These are phyloP conservation scores for Clamator glandarius DNA, from an alignment of 2,797 vertebrate genomes.

Conservation along the genomic window DNA sequence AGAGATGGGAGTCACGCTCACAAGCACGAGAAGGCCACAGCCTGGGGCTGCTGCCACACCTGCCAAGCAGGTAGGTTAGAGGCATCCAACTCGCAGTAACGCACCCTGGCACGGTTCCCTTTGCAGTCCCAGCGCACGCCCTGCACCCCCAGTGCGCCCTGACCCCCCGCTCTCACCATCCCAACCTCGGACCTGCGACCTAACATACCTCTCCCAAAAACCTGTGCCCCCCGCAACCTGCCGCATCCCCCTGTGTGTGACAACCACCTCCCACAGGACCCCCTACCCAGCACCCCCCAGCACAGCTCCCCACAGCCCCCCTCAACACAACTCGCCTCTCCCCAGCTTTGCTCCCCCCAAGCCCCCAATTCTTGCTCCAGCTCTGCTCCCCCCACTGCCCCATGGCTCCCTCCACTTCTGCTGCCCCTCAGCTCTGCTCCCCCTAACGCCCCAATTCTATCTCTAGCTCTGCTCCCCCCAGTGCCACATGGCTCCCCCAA, in stretches of 20 bases:
- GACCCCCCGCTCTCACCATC: neutral
- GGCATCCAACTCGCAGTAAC: neutral
- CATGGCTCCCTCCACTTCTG: too few species aligned
- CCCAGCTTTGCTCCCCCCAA: too few species aligned
- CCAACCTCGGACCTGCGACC: too few species aligned
- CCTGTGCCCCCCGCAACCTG: accelerated
- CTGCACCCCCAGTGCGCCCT: neutral
- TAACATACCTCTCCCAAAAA: accelerated
- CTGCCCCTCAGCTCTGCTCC: too few species aligned
- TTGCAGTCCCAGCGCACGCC: neutral
- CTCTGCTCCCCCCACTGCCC: too few species aligned
- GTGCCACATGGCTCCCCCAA: too few species aligned
- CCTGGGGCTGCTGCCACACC: neutral
- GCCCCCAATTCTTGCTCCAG: too few species aligned
- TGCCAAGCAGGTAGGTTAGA: neutral
- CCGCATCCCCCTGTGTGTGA: neutral
- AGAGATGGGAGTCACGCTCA: too few species aligned
- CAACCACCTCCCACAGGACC: neutral
- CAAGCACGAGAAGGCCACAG: neutral
- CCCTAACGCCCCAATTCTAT: too few species aligned
- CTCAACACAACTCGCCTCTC: too few species aligned
- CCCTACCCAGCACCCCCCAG: neutral
- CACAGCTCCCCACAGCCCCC: too few species aligned
- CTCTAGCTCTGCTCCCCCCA: too few species aligned
- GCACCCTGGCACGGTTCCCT: neutral